phyloP scores from a whole-genome alignment of 2,888 invertebrate genomes.

The Cosmorhoe ocellata region DNA sequence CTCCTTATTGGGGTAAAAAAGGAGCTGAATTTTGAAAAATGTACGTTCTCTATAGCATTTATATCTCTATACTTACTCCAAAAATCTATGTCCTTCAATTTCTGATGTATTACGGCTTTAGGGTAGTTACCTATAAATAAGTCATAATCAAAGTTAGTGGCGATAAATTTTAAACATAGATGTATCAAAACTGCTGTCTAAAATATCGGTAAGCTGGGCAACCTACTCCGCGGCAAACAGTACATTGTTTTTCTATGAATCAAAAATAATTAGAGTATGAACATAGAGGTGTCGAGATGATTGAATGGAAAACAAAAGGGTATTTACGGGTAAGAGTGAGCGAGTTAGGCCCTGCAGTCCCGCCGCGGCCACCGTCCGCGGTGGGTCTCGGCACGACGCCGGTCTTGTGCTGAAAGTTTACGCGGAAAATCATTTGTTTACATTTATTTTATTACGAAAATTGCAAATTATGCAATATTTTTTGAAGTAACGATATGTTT shows the following conservation, averaged over 20 bases:
- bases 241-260: background rate
- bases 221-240: background rate
- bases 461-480: background rate
- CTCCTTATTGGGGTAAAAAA: no score
- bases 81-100: no score
- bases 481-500: background rate
- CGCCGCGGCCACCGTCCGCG: slow-evolving; percentile 75
- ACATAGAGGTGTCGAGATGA: background rate
- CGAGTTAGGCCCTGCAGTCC: slow-evolving; percentile 49
- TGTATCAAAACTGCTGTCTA: no score
- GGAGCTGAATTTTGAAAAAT: no score
- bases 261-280: slow-evolving; percentile 5
- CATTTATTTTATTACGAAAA: background rate
- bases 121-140: no score
- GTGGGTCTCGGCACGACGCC: slow-evolving; percentile 52
- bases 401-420: slow-evolving; percentile 8
- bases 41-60: no score
- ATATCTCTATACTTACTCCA: no score
- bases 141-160: no score
- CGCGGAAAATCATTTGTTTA: slow-evolving; percentile 21
- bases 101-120: no score
- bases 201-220: no score
- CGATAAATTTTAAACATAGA: no score
- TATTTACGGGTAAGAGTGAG: background rate
- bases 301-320: slow-evolving; percentile 5